Conservation (phyloP, 2,113 vertebrate genomes). For the Syngnathus typhle region DNA sequence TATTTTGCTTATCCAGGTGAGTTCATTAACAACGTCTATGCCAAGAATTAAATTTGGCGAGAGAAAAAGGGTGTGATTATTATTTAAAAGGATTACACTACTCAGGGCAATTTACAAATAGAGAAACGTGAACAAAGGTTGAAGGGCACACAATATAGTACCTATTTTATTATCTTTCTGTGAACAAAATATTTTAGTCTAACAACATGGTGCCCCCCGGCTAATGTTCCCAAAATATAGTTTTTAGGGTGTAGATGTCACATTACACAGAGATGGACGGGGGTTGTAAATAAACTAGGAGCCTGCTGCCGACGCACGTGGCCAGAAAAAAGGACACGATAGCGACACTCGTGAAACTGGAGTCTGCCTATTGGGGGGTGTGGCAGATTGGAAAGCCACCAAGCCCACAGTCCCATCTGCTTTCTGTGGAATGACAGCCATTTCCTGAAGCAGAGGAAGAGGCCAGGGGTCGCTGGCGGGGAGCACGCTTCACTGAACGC, state of each 20-base stretch:
- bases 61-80: neutral
- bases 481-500: slow-evolving; percentile 24
- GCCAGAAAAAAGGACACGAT: neutral
- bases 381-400: slow-evolving; percentile 39
- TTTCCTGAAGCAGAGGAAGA: slow-evolving; percentile 81
- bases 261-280: too few species aligned
- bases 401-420: slow-evolving; percentile 53
- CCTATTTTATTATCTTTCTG: too few species aligned
- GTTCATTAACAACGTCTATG: slow-evolving; percentile 8
- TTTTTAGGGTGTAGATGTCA: too few species aligned
- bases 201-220: too few species aligned
- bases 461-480: slow-evolving; percentile 69
- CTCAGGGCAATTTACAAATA: neutral
- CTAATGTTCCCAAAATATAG: too few species aligned
- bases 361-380: slow-evolving; percentile 30
- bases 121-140: neutral
- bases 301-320: neutral
- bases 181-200: too few species aligned
- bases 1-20: neutral
- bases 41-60: neutral
- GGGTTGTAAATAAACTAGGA: neutral
- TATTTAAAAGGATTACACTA: neutral
- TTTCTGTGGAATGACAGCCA: slow-evolving; percentile 59
- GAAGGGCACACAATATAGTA: too few species aligned
- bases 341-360: slow-evolving; percentile 21